A percentile compares a stretch with the other conserved stretches of the same genome.
These are phyloP conservation scores for Dendroctonus valens DNA, from an alignment of 1,140 invertebrate species.

Conservation along the genomic window DNA sequence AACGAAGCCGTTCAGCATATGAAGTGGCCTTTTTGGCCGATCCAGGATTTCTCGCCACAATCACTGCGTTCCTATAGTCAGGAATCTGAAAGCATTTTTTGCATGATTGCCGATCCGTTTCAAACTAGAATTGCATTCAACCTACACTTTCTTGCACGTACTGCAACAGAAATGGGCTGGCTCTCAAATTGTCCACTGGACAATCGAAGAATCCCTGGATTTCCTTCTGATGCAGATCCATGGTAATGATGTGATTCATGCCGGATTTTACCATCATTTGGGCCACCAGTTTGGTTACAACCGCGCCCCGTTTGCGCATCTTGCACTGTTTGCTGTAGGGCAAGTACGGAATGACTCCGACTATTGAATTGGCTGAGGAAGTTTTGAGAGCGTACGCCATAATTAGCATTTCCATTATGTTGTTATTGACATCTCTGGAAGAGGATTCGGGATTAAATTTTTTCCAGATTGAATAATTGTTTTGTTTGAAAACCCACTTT, in stretches of 20 bases:
- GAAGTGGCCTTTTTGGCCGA: slow-evolving; percentile 98
- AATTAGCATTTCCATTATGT: slow-evolving; percentile 98
- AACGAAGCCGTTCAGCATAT: slow-evolving; percentile 91
- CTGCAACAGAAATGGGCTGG: slow-evolving; percentile 95
- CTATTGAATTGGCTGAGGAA: slow-evolving; percentile 93
- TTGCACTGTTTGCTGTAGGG: slow-evolving; percentile 99
- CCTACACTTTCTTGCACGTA: slow-evolving; percentile 97
- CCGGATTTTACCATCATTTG: slow-evolving; percentile 96
- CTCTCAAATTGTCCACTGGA: slow-evolving; percentile 96
- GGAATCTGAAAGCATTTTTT: slow-evolving; percentile 72
- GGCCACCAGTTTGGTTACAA: slow-evolving; percentile 93
- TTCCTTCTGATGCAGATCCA: slow-evolving; percentile 99
- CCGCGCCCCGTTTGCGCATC: slow-evolving; percentile 97
- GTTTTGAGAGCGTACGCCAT: slow-evolving; percentile 99
- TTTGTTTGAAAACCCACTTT: slow-evolving; percentile 66
- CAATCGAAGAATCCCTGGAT: slow-evolving; percentile 99
- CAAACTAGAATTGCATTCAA: slow-evolving; percentile 33
- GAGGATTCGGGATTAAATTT: neutral
- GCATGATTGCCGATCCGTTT: neutral
- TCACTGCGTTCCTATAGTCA: slow-evolving; percentile 98
- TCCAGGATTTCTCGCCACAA: slow-evolving; percentile 95
- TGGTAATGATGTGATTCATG: slow-evolving; percentile 93
- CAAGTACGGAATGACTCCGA: slow-evolving; percentile 97
- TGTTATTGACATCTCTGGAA: slow-evolving; percentile 94
- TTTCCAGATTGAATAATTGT: neutral